Evolutionary conservation across 2,113 vertebrate genomes (phyloP), one percentile per base, ranked within the genome.

Genomic region (Rissa tridactyla): DNA sequence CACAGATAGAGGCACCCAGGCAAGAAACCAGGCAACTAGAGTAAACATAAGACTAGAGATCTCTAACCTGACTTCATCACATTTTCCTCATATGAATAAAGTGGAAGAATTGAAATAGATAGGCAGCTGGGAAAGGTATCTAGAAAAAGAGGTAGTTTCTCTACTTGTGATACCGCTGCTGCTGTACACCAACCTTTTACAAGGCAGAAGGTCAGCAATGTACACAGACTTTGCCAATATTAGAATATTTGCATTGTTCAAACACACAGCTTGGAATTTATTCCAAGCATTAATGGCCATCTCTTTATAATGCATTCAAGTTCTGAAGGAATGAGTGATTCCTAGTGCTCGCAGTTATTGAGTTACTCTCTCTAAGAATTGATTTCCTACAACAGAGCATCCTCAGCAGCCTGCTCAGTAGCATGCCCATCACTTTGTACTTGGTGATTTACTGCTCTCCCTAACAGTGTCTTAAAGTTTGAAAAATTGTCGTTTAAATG

Each of bases 151-250:
- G 11, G 8, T n/a, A 51, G 11, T 23, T 73, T 52, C 62, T 86
- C 29, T 77, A 34, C 22, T 55, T 70, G 26, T 84, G 34, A 26
- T 73, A 26, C 15, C 11, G 26, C 11, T 57, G 34, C 25, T 57
- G 18, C 11, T 0, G 0, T 17, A n/a, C 19, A 26, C 13, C 32
- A 30, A 75, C 34, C 9, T 84, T 87, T 87, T 42, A 69, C 6
- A 47, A 75, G 34, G 44, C 46, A 87, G 52, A 65, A 58, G 19
- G 22, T n/a, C 34, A 78, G 19, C 34, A 73, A 47, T 1, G 2
- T 57, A 81, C n/a, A 64, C 12, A 86, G 36, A 42, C 18, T 36
- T 88, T 51, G 44, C 8, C 34, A 82, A 12, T 25, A 79, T 30
- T 40, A 44, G 30, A 76, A 77, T 40, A 81, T 54, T 77, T 86